A percentile compares a stretch with the other conserved stretches of the same genome.
These are phyloP conservation scores for Clinocottus analis DNA, from an alignment of 2,113 vertebrate species.

Conservation along the genomic window DNA sequence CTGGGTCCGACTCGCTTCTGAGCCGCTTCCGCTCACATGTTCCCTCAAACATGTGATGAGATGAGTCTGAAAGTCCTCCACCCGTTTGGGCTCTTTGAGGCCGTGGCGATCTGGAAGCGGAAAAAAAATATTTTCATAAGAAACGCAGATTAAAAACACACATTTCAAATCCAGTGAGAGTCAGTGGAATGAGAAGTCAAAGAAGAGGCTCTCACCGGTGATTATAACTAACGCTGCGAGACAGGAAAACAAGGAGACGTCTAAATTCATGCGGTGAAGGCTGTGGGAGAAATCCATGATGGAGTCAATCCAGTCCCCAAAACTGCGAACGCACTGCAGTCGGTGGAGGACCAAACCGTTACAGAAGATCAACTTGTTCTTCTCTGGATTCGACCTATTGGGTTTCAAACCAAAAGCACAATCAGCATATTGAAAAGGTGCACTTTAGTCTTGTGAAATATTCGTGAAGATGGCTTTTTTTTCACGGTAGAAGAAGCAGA, in stretches of 20 bases:
- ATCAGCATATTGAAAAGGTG: neutral
- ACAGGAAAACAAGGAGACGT: constrained; percentile 90
- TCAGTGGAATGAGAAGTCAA: constrained; percentile 1
- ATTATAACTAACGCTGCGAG: constrained; percentile 92
- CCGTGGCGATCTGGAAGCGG: constrained; percentile 90
- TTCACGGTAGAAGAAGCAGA: constrained; percentile 50
- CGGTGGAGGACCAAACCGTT: constrained; percentile 91
- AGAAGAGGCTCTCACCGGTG: constrained; percentile 83
- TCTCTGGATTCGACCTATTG: constrained; percentile 90
- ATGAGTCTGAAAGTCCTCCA: constrained; percentile 93
- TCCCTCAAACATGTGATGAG: constrained; percentile 92
- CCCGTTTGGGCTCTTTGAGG: constrained; percentile 89
- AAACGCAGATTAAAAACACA: constrained; percentile 17
- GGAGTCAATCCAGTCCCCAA: constrained; percentile 93
- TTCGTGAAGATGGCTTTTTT: neutral
- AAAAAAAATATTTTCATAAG: constrained; percentile 29
- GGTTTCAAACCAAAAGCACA: constrained; percentile 5
- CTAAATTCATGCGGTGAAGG: constrained; percentile 90
- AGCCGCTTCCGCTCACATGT: constrained; percentile 81
- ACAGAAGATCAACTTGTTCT: constrained; percentile 93
- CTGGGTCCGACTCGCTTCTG: constrained; percentile 81
- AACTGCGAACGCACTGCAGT: constrained; percentile 90
- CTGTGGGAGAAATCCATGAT: constrained; percentile 92
- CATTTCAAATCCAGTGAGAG: neutral
- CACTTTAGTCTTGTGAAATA: neutral